phyloP scores from a whole-genome alignment of 2,888 invertebrate genomes.

The Sinelater perroti region DNA sequence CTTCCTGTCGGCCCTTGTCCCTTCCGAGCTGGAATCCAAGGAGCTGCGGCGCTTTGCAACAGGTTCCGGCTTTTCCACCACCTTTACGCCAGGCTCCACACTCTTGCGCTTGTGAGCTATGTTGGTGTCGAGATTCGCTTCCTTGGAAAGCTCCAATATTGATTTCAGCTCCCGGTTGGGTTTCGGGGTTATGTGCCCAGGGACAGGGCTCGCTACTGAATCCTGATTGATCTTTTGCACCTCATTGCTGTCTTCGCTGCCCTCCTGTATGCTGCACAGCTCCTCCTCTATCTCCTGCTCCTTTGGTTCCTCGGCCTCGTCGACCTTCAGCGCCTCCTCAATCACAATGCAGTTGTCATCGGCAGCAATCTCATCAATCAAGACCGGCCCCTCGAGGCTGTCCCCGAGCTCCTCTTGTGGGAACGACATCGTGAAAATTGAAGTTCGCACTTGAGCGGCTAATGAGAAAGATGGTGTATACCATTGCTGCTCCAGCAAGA shows the following conservation, averaged over 20 bases:
- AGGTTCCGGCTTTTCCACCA: slow-evolving; percentile 5
- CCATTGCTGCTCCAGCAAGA: too few relatives aligned
- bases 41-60: slow-evolving; percentile 51
- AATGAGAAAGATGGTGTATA: not conserved
- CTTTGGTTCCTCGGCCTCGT: not conserved
- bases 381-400: not conserved
- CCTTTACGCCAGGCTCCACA: slow-evolving; percentile 55
- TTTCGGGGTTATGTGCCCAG: slow-evolving; percentile 22
- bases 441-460: slow-evolving; percentile 1
- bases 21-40: slow-evolving; percentile 22
- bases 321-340: not conserved
- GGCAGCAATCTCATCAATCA: not conserved
- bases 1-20: slow-evolving; percentile 47
- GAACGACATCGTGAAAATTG: slow-evolving; percentile 6
- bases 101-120: slow-evolving; percentile 62
- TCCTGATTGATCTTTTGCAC: slow-evolving; percentile 1
- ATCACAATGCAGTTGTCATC: not conserved
- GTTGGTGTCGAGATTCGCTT: slow-evolving; percentile 70
- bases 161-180: slow-evolving; percentile 66
- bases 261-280: not conserved
- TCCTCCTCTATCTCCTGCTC: not conserved
- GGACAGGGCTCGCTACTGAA: not conserved
- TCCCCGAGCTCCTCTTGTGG: not conserved
- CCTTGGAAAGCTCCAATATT: slow-evolving; percentile 72
- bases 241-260: not conserved